phyloP scores from a whole-genome alignment of 2,797 vertebrate species.

The Melanotaenia parkinsoni region DNA sequence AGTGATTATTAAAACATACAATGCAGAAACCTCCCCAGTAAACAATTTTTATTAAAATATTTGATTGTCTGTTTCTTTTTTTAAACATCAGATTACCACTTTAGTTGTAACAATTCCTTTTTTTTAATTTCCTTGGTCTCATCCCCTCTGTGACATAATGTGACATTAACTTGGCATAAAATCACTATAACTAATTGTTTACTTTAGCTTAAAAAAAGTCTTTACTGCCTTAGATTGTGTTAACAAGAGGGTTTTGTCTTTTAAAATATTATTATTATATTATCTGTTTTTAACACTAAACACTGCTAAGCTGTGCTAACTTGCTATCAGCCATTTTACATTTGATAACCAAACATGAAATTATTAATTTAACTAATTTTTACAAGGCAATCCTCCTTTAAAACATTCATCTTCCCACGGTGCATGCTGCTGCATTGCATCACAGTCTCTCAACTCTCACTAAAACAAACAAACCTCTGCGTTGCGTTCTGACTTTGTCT shows the following conservation, averaged over 20 bases:
- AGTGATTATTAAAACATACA: too few relatives aligned
- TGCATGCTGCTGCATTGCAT: neutral
- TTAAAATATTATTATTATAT: neutral
- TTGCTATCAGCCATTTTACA: neutral
- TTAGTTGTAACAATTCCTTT: too few relatives aligned
- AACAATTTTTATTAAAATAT: too few relatives aligned
- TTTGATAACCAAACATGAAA: constrained; percentile 1
- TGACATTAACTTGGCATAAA: too few relatives aligned
- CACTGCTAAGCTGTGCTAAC: neutral
- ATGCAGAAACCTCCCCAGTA: too few relatives aligned
- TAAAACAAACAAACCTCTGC: neutral
- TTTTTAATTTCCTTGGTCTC: too few relatives aligned
- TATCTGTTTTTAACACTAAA: neutral
- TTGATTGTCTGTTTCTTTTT: too few relatives aligned
- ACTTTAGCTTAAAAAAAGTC: too few relatives aligned
- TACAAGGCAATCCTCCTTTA: neutral
- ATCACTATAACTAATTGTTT: too few relatives aligned
- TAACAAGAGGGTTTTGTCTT: neutral
- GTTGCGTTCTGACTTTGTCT: neutral
- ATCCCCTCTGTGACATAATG: too few relatives aligned
- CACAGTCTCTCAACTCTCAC: neutral
- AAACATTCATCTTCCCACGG: neutral
- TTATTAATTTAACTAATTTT: neutral
- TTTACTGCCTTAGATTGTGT: too few relatives aligned
- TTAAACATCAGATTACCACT: too few relatives aligned